Percentiles rank a stretch among this genome's conserved stretches.
Evolutionary conservation across 2,797 vertebrate species (phyloP).

Genomic region (Mallotus villosus): DNA sequence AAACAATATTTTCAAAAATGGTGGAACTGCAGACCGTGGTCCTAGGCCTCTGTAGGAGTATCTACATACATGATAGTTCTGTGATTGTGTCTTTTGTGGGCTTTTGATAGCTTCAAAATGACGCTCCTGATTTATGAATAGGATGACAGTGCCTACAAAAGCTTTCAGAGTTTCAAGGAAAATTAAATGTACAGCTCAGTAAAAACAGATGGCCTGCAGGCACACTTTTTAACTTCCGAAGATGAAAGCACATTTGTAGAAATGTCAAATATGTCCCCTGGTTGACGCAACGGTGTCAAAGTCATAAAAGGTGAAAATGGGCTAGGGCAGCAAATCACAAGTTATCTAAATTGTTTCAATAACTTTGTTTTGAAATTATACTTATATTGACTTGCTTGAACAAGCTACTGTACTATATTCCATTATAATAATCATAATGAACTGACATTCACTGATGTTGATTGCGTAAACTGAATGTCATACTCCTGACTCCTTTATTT

Average conservation of each 20-base stretch:
- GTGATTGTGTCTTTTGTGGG: too few relatives aligned
- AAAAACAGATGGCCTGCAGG: constrained; percentile 48
- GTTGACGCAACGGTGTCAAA: constrained; percentile 37
- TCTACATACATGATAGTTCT: too few relatives aligned
- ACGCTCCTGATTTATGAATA: not conserved
- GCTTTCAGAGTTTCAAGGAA: not conserved
- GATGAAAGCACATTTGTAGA: constrained; percentile 45
- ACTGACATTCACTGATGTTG: too few relatives aligned
- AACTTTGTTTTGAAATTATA: not conserved
- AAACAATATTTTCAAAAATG: not conserved
- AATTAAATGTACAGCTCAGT: not conserved
- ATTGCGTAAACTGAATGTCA: too few relatives aligned
- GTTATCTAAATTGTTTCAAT: constrained; percentile 15
- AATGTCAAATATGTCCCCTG: constrained; percentile 40
- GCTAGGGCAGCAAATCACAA: constrained; percentile 7
- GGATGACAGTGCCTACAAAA: not conserved
- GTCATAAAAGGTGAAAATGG: constrained; percentile 38
- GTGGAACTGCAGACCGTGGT: too few relatives aligned
- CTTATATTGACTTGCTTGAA: not conserved
- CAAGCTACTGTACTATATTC: too few relatives aligned
- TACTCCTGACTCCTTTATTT: not conserved
- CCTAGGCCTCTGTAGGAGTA: too few relatives aligned
- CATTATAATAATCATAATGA: too few relatives aligned
- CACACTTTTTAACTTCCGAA: constrained; percentile 35
- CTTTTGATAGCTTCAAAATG: not conserved